Conservation (phyloP, 2,797 vertebrate species). For the Hydrophis major region DNA sequence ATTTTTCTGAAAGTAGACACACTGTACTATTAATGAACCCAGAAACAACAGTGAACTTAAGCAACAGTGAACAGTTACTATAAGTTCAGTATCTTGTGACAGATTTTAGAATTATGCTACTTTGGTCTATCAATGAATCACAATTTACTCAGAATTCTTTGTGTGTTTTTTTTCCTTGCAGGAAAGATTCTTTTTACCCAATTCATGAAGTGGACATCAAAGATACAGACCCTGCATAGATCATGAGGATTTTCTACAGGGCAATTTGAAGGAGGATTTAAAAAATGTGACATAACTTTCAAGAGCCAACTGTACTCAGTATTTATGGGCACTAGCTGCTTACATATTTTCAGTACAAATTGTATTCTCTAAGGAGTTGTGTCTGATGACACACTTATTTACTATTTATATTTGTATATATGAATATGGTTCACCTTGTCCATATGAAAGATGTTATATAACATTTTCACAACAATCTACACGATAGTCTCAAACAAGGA, state of each 20-base stretch:
- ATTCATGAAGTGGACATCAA: not conserved
- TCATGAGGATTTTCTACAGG: not conserved
- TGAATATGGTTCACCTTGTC: not conserved
- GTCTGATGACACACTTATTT: not conserved
- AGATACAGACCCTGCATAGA: too few species aligned
- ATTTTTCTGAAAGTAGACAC: not conserved
- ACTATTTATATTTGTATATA: not conserved
- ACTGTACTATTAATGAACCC: not conserved
- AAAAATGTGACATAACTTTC: not conserved
- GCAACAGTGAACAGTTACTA: not conserved
- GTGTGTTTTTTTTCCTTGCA: not conserved
- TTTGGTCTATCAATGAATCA: not conserved
- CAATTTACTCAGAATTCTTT: not conserved
- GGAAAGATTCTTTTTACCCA: not conserved
- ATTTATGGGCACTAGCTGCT: not conserved
- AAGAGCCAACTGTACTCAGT: not conserved
- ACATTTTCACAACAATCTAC: not conserved
- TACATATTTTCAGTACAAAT: not conserved
- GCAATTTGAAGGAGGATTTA: not conserved
- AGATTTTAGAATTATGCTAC: not conserved
- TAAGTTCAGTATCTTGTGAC: not conserved
- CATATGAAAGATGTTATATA: not conserved
- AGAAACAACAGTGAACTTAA: not conserved
- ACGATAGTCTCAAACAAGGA: not conserved
- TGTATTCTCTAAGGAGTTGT: not conserved